A percentile compares a stretch with the other conserved stretches of the same genome.
These are phyloP conservation scores for Synanthedon vespiformis DNA, from an alignment of 2,888 invertebrate species.

Conservation along the genomic window DNA sequence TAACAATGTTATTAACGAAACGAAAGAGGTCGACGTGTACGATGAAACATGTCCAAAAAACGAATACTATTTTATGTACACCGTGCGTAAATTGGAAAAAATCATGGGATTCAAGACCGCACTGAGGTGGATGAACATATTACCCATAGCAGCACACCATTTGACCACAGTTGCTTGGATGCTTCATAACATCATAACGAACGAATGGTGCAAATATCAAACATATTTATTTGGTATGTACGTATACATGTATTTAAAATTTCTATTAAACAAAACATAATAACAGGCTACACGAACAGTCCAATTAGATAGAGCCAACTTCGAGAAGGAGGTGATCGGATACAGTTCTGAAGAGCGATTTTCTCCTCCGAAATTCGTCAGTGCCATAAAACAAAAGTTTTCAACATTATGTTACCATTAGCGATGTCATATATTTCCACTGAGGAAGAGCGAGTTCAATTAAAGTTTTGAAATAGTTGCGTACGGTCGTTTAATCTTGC, in stretches of 20 bases:
- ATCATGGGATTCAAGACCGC: conserved; percentile 66
- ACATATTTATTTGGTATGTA: conserved; percentile 74
- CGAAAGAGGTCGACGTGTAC: conserved; percentile 13
- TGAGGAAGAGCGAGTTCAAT: no score
- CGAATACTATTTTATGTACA: conserved; percentile 28
- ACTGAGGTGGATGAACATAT: conserved; percentile 74
- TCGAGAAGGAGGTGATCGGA: no score
- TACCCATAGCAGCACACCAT: conserved; percentile 67
- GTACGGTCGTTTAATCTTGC: no score
- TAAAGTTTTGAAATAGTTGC: no score
- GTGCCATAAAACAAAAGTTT: no score
- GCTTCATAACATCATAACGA: conserved; percentile 22
- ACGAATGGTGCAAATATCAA: conserved; percentile 34
- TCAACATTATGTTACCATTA: no score
- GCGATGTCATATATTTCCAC: no score
- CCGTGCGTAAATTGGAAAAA: conserved; percentile 41
- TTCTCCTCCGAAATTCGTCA: no score
- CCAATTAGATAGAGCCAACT: no score
- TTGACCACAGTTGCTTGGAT: conserved; percentile 45
- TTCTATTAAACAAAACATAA: background rate
- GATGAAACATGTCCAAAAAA: conserved; percentile 24
- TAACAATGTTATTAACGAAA: conserved; percentile 7
- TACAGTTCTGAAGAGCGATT: no score
- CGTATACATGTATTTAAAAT: background rate
- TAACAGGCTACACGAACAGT: no score